Conservation (phyloP, 2,797 vertebrate genomes). For the Lutjanus argentimaculatus region DNA sequence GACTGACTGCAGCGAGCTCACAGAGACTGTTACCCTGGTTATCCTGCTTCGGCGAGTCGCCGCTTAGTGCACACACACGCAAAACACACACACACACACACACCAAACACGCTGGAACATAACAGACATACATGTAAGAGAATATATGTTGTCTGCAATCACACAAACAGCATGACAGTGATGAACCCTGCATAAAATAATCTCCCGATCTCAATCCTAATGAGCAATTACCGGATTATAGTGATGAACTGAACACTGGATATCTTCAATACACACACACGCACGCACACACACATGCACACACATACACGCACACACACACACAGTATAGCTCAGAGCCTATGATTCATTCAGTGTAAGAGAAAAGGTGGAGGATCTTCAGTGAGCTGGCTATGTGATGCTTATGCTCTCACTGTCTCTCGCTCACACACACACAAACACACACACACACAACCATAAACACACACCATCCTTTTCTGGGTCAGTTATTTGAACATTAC, state of each 20-base stretch:
- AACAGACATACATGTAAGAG: slow-evolving; percentile 25
- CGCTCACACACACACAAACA: neutral
- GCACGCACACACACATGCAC: slow-evolving; percentile 15
- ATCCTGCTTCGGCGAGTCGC: slow-evolving; percentile 49
- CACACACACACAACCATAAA: neutral
- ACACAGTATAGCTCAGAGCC: slow-evolving; percentile 41
- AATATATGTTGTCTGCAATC: slow-evolving; percentile 18
- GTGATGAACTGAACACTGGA: slow-evolving; percentile 58
- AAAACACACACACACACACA: slow-evolving; percentile 3
- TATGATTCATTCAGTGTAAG: slow-evolving; percentile 62
- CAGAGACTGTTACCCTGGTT: slow-evolving; percentile 49
- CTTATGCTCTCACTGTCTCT: neutral
- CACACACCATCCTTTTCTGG: slow-evolving; percentile 34
- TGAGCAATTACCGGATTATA: slow-evolving; percentile 78
- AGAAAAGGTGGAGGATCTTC: slow-evolving; percentile 64
- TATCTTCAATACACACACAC: slow-evolving; percentile 37
- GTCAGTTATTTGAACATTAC: slow-evolving; percentile 55
- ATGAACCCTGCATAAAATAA: slow-evolving; percentile 70
- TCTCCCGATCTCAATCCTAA: slow-evolving; percentile 79
- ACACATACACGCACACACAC: neutral
- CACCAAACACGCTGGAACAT: slow-evolving; percentile 3
- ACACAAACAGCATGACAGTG: slow-evolving; percentile 30
- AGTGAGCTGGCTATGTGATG: slow-evolving; percentile 46
- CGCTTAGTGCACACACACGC: slow-evolving; percentile 21
- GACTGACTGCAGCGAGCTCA: slow-evolving; percentile 58